phyloP scores from a whole-genome alignment of 2,797 vertebrate genomes.

The Gymnothorax reevesii region DNA sequence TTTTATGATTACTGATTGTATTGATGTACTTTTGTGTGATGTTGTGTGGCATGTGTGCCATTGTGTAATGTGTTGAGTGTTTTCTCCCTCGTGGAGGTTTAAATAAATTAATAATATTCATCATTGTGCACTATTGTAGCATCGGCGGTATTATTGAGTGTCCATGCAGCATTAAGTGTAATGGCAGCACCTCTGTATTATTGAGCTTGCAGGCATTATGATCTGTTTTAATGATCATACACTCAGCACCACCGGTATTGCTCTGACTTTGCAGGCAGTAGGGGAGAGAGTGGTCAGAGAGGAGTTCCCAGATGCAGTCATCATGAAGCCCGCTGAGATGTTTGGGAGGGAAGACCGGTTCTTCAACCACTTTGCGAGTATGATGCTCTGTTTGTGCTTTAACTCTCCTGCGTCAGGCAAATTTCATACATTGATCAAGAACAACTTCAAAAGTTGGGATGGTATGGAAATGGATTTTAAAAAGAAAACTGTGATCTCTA shows the following conservation, averaged over 20 bases:
- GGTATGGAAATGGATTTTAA: no score
- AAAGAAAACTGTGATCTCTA: no score
- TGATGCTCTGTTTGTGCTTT: slow-evolving; percentile 37
- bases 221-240: neutral
- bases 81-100: no score
- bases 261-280: slow-evolving; percentile 75
- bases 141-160: neutral
- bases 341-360: slow-evolving; percentile 93
- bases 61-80: no score
- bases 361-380: slow-evolving; percentile 92
- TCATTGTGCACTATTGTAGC: neutral
- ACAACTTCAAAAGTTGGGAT: no score
- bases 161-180: neutral
- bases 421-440: neutral
- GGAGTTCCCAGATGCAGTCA: slow-evolving; percentile 87
- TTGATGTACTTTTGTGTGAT: no score
- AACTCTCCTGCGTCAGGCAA: neutral
- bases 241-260: neutral
- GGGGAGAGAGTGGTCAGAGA: slow-evolving; percentile 85
- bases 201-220: no score
- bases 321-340: slow-evolving; percentile 91
- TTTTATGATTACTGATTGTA: no score
- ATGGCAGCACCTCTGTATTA: no score
- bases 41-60: no score
- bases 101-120: no score